Evolutionary conservation across 2,888 invertebrate species (phyloP).

Genomic region (Pristionchus exspectatus): DNA sequence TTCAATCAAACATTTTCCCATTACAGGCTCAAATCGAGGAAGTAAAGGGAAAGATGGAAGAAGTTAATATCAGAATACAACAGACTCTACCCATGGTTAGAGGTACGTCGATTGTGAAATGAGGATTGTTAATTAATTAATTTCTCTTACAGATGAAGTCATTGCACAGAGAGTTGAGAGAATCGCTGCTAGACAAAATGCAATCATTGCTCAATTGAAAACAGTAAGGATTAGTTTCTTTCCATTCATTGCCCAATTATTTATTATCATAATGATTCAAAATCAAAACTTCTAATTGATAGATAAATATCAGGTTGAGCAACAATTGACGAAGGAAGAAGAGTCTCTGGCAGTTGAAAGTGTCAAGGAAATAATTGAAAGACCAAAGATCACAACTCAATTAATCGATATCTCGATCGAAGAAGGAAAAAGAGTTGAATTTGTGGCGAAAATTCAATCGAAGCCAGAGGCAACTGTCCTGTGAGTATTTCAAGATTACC

Average conservation of each 20-base stretch:
- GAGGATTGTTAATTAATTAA: not conserved
- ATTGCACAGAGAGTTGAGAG: not conserved
- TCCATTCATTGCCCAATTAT: not conserved
- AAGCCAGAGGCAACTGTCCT: slow-evolving; percentile 70
- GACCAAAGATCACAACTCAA: slow-evolving; percentile 58
- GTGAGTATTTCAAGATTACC: slow-evolving; percentile 37
- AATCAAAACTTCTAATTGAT: not conserved
- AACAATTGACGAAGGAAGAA: slow-evolving; percentile 25
- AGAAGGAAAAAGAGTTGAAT: slow-evolving; percentile 72
- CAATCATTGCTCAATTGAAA: slow-evolving; percentile 22
- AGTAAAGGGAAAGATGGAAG: not conserved
- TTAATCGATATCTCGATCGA: slow-evolving; percentile 64
- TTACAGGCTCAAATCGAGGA: not conserved
- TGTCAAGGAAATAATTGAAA: not conserved
- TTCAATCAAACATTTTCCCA: not conserved
- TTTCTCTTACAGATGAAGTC: not conserved
- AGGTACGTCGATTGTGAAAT: not conserved
- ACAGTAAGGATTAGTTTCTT: not conserved
- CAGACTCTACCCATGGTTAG: not conserved
- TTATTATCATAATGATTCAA: not conserved
- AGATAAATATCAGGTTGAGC: not conserved
- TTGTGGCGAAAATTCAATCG: slow-evolving; percentile 70
- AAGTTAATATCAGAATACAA: not conserved
- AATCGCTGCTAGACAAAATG: slow-evolving; percentile 12
- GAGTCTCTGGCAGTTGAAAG: slow-evolving; percentile 21